Evolutionary conservation across 2,797 vertebrate genomes (phyloP).

Genomic region (Remorina albescens): DNA sequence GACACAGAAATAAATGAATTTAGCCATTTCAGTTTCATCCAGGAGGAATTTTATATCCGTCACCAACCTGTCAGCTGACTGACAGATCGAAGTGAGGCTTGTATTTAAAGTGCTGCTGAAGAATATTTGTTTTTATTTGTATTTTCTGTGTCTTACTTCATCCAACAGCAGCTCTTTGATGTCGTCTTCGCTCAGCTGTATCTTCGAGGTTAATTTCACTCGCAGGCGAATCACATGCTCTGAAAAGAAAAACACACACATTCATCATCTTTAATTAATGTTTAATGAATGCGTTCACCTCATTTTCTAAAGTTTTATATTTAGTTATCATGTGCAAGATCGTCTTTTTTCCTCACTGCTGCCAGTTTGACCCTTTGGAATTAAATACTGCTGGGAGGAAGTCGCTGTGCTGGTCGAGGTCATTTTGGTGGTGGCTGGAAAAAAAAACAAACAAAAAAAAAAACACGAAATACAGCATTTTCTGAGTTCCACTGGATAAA

Average conservation of each 20-base stretch:
- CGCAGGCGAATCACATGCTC: constrained; percentile 7
- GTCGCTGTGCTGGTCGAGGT: no score
- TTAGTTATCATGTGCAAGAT: no score
- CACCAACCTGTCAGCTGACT: no score
- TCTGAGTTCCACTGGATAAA: no score
- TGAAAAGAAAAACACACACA: neutral
- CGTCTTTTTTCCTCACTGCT: no score
- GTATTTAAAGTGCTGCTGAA: neutral
- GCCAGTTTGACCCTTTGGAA: no score
- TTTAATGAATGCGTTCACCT: neutral
- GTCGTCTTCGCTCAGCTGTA: constrained; percentile 6
- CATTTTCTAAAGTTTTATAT: no score
- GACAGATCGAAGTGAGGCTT: neutral
- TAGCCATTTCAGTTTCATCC: neutral
- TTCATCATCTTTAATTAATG: no score
- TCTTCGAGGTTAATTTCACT: constrained; percentile 7
- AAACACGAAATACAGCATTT: no score
- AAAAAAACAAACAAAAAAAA: no score
- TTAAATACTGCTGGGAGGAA: no score
- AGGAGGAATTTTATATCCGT: neutral
- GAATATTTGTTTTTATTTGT: neutral
- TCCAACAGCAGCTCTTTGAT: constrained; percentile 10
- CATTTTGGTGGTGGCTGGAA: no score
- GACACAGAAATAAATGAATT: constrained; percentile 1
- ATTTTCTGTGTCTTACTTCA: constrained; percentile 10